These are phyloP conservation scores for Ectropis crepuscularia DNA, from an alignment of 2,888 invertebrate genomes.

Conservation along the genomic window DNA sequence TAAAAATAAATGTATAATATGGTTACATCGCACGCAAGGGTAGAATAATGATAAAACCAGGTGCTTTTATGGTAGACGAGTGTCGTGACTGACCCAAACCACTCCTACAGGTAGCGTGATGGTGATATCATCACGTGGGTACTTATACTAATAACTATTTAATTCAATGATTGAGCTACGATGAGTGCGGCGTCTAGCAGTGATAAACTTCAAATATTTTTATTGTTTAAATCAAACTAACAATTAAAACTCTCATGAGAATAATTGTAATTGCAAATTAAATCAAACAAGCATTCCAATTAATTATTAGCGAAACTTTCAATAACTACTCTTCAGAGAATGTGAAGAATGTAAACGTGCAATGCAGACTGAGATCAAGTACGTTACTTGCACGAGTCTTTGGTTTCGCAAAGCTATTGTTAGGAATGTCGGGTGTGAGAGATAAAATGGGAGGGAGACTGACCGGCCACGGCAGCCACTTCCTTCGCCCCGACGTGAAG, in stretches of 20 bases:
- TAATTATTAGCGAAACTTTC: conserved; percentile 32
- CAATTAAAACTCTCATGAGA: conserved; percentile 14
- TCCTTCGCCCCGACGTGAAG: conserved; percentile 88
- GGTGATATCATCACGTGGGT: conserved; percentile 37
- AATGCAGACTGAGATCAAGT: conserved; percentile 40
- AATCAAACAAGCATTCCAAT: conserved; percentile 25
- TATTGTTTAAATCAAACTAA: conserved; percentile 14
- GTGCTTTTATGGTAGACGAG: conserved; percentile 35
- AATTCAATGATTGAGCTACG: not conserved
- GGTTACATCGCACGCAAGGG: conserved; percentile 35
- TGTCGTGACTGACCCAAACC: conserved; percentile 55
- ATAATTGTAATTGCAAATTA: conserved; percentile 26
- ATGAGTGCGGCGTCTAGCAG: conserved; percentile 1
- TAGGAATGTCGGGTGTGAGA: conserved; percentile 63
- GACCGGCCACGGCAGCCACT: conserved; percentile 82
- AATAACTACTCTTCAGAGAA: conserved; percentile 37
- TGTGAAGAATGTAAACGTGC: conserved; percentile 38
- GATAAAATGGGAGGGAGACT: conserved; percentile 60
- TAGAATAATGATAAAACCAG: conserved; percentile 33
- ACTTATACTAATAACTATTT: conserved; percentile 16
- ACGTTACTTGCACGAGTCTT: conserved; percentile 58
- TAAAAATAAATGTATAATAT: conserved; percentile 8
- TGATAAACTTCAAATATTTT: conserved; percentile 1
- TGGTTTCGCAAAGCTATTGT: conserved; percentile 76
- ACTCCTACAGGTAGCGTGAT: conserved; percentile 63